These are phyloP conservation scores for Lepidostoma basale DNA, from an alignment of 1,140 invertebrate genomes.

Conservation along the genomic window DNA sequence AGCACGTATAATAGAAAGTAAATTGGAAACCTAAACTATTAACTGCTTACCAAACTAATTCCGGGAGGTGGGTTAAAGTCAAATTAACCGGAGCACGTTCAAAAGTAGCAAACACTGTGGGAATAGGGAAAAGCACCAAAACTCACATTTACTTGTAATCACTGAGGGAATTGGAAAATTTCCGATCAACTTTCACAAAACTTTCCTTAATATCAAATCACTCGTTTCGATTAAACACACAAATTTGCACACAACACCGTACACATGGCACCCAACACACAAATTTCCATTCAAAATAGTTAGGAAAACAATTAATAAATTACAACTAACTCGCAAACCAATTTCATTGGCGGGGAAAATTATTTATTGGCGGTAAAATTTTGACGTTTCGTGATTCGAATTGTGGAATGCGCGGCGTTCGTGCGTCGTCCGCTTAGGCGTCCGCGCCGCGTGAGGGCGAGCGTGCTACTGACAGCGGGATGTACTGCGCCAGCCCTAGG, in stretches of 20 bases:
- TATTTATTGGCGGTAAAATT: conserved; percentile 30
- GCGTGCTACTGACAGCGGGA: conserved; percentile 43
- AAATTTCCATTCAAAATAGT: too few species aligned
- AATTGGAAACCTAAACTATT: background rate
- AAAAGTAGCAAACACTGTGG: background rate
- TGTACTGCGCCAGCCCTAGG: background rate
- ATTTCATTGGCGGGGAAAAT: too few species aligned
- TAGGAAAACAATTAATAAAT: too few species aligned
- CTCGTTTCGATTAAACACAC: background rate
- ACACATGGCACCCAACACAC: background rate
- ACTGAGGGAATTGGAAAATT: conserved; percentile 1
- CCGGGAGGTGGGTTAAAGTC: background rate
- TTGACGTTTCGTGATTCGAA: conserved; percentile 24
- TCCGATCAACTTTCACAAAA: conserved; percentile 12
- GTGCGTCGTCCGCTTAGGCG: conserved; percentile 1
- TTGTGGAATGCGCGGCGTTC: background rate
- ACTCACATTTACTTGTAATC: conserved; percentile 4
- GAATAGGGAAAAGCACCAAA: conserved; percentile 11
- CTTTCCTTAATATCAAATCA: background rate
- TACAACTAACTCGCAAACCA: too few species aligned
- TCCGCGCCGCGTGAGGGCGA: conserved; percentile 38
- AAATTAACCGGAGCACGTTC: background rate
- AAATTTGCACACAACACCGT: background rate
- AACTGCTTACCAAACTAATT: conserved; percentile 13
- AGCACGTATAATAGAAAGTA: background rate